These are phyloP conservation scores for Argynnis bischoffii DNA, from an alignment of 2,888 invertebrate species.

Conservation along the genomic window DNA sequence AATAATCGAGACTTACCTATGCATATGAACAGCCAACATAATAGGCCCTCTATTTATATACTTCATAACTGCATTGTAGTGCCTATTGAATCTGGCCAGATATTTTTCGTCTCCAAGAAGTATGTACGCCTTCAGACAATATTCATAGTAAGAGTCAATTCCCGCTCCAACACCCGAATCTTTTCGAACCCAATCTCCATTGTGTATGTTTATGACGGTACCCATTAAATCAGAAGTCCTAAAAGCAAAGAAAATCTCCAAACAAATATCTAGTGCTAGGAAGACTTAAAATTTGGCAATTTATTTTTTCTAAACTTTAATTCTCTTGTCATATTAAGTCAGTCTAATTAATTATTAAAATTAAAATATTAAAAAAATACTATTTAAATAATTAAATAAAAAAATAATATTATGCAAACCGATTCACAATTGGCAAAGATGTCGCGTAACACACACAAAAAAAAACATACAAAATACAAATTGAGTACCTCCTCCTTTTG, in stretches of 20 bases:
- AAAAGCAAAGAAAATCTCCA: conserved; percentile 14
- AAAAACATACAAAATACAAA: too few relatives aligned
- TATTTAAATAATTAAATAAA: too few relatives aligned
- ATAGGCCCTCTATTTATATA: conserved; percentile 98
- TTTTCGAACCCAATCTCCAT: conserved; percentile 98
- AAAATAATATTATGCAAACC: too few relatives aligned
- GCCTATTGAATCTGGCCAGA: conserved; percentile 95
- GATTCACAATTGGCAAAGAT: too few relatives aligned
- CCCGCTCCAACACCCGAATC: conserved; percentile 99
- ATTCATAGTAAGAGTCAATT: conserved; percentile 99
- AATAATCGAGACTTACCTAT: conserved; percentile 74
- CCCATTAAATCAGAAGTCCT: conserved; percentile 95
- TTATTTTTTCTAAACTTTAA: too few relatives aligned
- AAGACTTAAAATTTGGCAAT: too few relatives aligned
- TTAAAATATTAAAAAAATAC: too few relatives aligned
- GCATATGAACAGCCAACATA: conserved; percentile 97
- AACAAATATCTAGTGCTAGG: background rate
- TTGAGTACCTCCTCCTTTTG: too few relatives aligned
- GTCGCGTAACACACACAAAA: too few relatives aligned
- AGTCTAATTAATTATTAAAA: too few relatives aligned
- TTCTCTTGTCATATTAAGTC: too few relatives aligned
- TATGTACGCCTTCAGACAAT: conserved; percentile 98
- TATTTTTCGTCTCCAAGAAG: conserved; percentile 96
- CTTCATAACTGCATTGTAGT: conserved; percentile 98
- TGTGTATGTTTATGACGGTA: conserved; percentile 98